Evolutionary conservation across 2,797 vertebrate species (phyloP).

Genomic region (Esox lucius): DNA sequence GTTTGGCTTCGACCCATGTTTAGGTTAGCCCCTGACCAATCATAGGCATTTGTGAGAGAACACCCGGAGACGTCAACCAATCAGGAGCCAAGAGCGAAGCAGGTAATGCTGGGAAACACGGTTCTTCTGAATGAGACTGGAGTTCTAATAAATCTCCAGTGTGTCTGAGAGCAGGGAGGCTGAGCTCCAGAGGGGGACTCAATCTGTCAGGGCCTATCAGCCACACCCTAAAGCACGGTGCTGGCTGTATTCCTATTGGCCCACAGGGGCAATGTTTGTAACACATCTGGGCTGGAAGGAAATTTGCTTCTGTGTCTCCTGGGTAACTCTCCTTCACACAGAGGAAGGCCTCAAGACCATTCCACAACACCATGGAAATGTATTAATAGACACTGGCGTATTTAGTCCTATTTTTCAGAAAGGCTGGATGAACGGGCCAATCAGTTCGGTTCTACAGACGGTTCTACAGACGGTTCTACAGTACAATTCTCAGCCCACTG

Average conservation of each 20-base stretch:
- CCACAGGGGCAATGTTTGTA: slow-evolving; percentile 38
- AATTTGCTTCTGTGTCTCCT: slow-evolving; percentile 33
- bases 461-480: too few relatives aligned
- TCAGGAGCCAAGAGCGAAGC: slow-evolving; percentile 8
- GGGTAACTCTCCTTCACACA: slow-evolving; percentile 11
- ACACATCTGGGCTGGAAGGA: slow-evolving; percentile 28
- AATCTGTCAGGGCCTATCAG: slow-evolving; percentile 62
- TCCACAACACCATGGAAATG: slow-evolving; percentile 18
- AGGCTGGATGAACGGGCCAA: neutral
- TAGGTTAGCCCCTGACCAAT: slow-evolving; percentile 4
- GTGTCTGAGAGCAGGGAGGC: slow-evolving; percentile 51
- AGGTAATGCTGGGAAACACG: slow-evolving; percentile 37
- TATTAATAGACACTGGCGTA: slow-evolving; percentile 12
- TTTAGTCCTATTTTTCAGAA: neutral
- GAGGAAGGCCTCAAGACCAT: slow-evolving; percentile 11
- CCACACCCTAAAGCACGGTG: slow-evolving; percentile 43
- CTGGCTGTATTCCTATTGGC: slow-evolving; percentile 44
- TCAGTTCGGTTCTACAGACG: too few relatives aligned
- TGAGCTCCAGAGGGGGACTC: slow-evolving; percentile 45
- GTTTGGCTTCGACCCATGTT: slow-evolving; percentile 6
- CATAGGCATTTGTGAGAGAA: neutral
- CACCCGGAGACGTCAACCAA: slow-evolving; percentile 13
- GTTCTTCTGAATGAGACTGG: slow-evolving; percentile 46
- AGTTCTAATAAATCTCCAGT: slow-evolving; percentile 56
- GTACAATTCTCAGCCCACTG: neutral